A percentile compares a stretch with the other conserved stretches of the same genome.
Evolutionary conservation across 2,888 invertebrate genomes (phyloP).

Genomic region (Keiferia lycopersicella): DNA sequence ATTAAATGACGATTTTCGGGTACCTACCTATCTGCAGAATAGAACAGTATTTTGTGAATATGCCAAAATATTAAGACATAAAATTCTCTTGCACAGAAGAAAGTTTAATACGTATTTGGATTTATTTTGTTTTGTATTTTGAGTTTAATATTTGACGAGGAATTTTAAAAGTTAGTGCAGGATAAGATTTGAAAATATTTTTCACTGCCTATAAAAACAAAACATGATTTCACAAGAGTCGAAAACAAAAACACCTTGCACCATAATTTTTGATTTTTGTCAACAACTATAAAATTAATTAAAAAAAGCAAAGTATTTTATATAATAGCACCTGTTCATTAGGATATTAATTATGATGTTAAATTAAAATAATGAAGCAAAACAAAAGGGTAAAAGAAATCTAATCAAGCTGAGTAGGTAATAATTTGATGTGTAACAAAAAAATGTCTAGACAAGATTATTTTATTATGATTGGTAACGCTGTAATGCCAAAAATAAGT

Average conservation of each 20-base stretch:
- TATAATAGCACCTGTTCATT: conserved; percentile 3
- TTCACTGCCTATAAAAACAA: no score
- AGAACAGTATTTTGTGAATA: conserved; percentile 10
- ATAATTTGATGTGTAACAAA: background rate
- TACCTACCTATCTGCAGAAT: background rate
- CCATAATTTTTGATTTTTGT: background rate
- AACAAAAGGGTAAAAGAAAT: background rate
- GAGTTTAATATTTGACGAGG: background rate
- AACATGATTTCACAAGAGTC: no score
- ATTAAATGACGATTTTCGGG: conserved; percentile 17
- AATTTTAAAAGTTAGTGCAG: background rate
- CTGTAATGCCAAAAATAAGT: background rate
- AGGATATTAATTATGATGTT: background rate
- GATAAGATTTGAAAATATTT: no score
- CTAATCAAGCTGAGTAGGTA: background rate
- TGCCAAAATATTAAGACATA: conserved; percentile 1
- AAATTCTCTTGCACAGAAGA: background rate
- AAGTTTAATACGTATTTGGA: no score
- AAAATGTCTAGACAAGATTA: conserved; percentile 1
- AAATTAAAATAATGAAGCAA: background rate
- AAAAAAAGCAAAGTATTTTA: background rate
- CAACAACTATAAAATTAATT: background rate
- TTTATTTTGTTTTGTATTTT: no score
- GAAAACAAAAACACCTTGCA: no score
- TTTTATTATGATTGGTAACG: background rate